Conservation (phyloP, 1,140 invertebrate species). For the Cryptotermes secundus region DNA sequence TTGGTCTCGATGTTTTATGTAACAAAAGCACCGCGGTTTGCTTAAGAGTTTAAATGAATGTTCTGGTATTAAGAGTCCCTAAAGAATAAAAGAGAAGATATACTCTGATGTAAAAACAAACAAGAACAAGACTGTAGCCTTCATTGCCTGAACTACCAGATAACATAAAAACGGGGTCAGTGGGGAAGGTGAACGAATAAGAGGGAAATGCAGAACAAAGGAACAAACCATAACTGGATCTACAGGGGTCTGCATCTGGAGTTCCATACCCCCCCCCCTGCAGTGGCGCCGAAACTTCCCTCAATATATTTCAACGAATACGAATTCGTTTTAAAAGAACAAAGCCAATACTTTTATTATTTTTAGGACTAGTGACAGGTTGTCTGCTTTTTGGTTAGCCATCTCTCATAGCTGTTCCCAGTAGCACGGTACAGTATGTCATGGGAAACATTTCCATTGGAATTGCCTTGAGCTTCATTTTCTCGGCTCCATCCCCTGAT, state of each 20-base stretch:
- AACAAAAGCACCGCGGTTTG: too few species aligned
- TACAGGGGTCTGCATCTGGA: background rate
- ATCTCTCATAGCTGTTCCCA: too few species aligned
- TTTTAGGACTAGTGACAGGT: background rate
- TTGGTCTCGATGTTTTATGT: too few species aligned
- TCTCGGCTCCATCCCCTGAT: too few species aligned
- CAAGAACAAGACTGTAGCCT: background rate
- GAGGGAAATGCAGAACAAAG: background rate
- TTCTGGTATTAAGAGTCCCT: too few species aligned
- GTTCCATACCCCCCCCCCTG: background rate
- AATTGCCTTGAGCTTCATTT: too few species aligned
- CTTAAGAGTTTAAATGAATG: too few species aligned
- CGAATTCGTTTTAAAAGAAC: background rate
- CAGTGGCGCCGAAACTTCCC: background rate
- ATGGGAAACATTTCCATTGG: too few species aligned
- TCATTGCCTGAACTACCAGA: background rate
- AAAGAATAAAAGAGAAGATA: background rate
- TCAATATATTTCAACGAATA: background rate
- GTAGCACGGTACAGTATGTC: too few species aligned
- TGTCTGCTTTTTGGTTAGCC: background rate
- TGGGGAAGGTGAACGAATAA: background rate
- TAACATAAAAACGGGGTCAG: background rate
- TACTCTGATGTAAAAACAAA: background rate
- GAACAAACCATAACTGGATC: background rate
- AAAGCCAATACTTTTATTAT: background rate